These are phyloP conservation scores for Grammomys dolichurus DNA, from an alignment of 2,113 vertebrate species.

Conservation along the genomic window DNA sequence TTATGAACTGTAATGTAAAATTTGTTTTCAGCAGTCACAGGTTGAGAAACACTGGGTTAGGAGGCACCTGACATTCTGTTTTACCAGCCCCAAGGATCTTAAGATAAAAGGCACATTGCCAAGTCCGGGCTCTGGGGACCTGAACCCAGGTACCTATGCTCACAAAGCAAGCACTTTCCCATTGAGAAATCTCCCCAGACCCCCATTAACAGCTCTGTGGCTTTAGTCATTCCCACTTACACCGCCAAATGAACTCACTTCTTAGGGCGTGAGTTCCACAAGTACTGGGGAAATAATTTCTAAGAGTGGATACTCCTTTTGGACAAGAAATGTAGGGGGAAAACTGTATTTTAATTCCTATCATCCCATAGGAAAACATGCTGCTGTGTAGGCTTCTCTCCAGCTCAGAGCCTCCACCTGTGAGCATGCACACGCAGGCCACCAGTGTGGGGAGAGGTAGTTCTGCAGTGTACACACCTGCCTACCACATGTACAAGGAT, in stretches of 20 bases:
- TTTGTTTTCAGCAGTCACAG: not conserved
- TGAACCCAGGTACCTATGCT: not conserved
- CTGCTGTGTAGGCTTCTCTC: not conserved
- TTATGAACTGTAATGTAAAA: not conserved
- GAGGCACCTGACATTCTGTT: not conserved
- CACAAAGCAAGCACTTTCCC: too few species aligned
- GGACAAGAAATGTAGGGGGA: not conserved
- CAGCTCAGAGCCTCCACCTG: not conserved
- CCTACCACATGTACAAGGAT: too few species aligned
- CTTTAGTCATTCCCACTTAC: too few species aligned
- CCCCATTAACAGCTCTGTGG: not conserved
- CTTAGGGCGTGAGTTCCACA: not conserved
- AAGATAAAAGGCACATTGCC: not conserved
- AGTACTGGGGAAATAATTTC: too few species aligned
- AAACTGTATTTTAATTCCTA: not conserved
- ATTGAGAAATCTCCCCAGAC: not conserved
- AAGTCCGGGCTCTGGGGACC: not conserved
- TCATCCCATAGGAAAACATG: not conserved
- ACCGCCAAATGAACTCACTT: not conserved
- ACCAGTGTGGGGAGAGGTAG: not conserved
- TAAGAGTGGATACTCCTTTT: not conserved
- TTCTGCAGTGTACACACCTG: not conserved
- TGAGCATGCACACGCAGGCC: not conserved
- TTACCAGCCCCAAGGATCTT: not conserved
- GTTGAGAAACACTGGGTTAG: not conserved